These are phyloP conservation scores for Drosophila burlai DNA, from an alignment of 1,140 invertebrate species.

Conservation along the genomic window DNA sequence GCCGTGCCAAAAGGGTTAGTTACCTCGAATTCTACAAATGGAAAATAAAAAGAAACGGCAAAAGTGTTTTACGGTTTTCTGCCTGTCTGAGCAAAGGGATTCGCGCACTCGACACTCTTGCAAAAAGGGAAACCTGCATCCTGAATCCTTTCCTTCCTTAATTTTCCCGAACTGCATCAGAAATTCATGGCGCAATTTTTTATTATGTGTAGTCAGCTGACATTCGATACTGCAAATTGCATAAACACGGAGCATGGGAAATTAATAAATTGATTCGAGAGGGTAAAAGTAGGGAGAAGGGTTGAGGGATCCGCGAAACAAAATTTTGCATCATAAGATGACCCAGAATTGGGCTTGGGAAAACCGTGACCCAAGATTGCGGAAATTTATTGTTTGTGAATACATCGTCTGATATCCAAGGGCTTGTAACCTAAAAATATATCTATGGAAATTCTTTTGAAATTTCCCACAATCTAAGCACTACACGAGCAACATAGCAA, in stretches of 20 bases:
- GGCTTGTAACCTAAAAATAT: background rate
- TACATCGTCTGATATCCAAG: constrained; percentile 10
- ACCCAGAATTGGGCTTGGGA: constrained; percentile 37
- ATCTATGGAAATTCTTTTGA: background rate
- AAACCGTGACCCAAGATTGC: constrained; percentile 24
- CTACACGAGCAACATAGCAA: no score
- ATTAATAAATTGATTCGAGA: constrained; percentile 70
- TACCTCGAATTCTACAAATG: constrained; percentile 40
- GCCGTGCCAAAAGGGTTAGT: constrained; percentile 58
- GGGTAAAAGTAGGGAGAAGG: constrained; percentile 33
- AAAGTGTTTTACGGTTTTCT: constrained; percentile 75
- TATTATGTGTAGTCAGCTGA: constrained; percentile 49
- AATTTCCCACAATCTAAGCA: background rate
- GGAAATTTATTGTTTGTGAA: constrained; percentile 30
- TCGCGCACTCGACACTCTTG: constrained; percentile 33
- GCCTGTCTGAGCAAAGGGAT: constrained; percentile 73
- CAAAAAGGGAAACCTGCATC: constrained; percentile 48
- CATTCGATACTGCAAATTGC: constrained; percentile 80
- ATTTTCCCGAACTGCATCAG: constrained; percentile 30
- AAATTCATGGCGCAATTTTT: constrained; percentile 58
- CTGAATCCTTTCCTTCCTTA: constrained; percentile 50
- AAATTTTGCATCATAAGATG: constrained; percentile 46
- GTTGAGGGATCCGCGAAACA: constrained; percentile 43
- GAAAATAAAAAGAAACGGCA: constrained; percentile 20
- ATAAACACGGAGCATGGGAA: constrained; percentile 76